Evolutionary conservation across 2,797 vertebrate genomes (phyloP).

Genomic region (Distichodus sexfasciatus): DNA sequence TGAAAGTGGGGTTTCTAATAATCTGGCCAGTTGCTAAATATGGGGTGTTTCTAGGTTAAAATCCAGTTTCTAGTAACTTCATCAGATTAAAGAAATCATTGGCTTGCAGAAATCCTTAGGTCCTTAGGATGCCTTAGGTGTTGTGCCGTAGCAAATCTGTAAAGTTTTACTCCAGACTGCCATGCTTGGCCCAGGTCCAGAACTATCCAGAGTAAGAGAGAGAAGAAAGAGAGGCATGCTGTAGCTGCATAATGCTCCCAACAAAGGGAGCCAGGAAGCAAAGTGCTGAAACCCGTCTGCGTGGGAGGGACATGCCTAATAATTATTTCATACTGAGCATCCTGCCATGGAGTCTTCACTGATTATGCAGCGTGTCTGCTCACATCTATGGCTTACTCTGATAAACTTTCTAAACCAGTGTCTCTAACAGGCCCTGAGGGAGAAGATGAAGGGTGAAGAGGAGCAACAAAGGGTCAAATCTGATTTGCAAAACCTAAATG

Average conservation of each 20-base stretch:
- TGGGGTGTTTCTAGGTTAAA: too few relatives aligned
- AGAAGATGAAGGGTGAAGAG: background rate
- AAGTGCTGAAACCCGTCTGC: slow-evolving; percentile 7
- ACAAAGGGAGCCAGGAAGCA: slow-evolving; percentile 5
- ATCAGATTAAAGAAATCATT: background rate
- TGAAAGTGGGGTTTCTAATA: too few relatives aligned
- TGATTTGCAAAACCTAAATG: background rate
- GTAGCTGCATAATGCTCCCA: slow-evolving; percentile 1
- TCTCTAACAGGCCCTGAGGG: background rate
- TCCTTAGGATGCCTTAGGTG: too few relatives aligned
- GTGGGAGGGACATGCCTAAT: slow-evolving; percentile 13
- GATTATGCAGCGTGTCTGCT: background rate
- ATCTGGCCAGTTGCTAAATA: too few relatives aligned
- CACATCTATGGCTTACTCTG: background rate
- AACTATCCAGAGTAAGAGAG: slow-evolving; percentile 2
- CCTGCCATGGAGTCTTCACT: background rate
- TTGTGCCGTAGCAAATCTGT: too few relatives aligned
- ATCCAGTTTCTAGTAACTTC: too few relatives aligned
- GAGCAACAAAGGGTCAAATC: too few relatives aligned
- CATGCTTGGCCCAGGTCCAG: slow-evolving; percentile 18
- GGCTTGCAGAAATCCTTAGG: too few relatives aligned
- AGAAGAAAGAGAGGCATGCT: background rate
- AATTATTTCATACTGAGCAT: slow-evolving; percentile 18
- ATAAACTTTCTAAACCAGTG: background rate
- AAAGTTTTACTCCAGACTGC: too few relatives aligned